These are phyloP conservation scores for Falco concolor DNA, from an alignment of 2,797 vertebrate genomes.

Conservation along the genomic window DNA sequence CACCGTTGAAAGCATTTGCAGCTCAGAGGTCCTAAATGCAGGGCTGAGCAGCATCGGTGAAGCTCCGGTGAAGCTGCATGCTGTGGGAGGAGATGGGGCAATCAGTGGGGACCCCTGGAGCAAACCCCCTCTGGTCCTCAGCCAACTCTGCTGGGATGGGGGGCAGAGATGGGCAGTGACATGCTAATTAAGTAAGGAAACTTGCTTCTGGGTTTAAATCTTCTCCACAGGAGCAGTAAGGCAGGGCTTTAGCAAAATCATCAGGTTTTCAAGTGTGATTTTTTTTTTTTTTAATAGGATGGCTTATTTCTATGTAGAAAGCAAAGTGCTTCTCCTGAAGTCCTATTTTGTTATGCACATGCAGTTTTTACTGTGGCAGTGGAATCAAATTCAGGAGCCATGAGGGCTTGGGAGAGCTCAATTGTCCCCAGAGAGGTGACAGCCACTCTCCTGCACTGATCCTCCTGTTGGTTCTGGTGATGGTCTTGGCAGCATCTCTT, in stretches of 20 bases:
- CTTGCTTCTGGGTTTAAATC: background rate
- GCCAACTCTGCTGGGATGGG: background rate
- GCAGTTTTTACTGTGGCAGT: background rate
- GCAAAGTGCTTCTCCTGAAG: background rate
- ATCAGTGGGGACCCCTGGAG: rapidly evolving
- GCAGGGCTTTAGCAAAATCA: background rate
- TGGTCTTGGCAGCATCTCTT: background rate
- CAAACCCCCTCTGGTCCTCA: background rate
- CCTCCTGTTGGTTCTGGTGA: background rate
- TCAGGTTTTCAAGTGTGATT: background rate
- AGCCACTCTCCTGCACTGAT: background rate
- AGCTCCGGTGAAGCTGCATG: background rate
- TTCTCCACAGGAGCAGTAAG: background rate
- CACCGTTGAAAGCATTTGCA: rapidly evolving
- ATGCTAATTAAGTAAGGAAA: background rate
- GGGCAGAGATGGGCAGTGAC: background rate
- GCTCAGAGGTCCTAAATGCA: background rate
- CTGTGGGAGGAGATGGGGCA: background rate
- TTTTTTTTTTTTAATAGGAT: no score
- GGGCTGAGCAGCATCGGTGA: background rate
- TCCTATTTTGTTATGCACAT: rapidly evolving
- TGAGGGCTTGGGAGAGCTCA: background rate
- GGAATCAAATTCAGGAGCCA: background rate
- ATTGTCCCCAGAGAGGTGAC: background rate
- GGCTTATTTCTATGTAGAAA: background rate